phyloP scores from a whole-genome alignment of 2,113 vertebrate genomes.

The Orientallactaga bullata region DNA sequence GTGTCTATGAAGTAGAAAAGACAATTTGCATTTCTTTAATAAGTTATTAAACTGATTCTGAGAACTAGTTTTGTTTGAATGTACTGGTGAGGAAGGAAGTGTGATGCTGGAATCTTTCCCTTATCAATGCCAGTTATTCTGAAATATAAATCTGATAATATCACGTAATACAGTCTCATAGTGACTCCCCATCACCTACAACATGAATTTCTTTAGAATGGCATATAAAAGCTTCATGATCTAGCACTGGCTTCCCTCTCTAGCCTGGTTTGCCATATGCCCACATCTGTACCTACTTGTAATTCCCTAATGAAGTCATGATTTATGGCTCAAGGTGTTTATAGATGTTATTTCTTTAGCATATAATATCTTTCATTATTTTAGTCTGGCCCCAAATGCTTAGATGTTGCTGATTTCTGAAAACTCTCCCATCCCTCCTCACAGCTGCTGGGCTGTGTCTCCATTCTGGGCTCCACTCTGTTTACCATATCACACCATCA shows the following conservation, averaged over 20 bases:
- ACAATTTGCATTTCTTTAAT: neutral
- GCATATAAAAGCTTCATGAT: neutral
- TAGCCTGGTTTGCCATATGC: neutral
- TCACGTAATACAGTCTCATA: neutral
- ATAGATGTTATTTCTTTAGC: neutral
- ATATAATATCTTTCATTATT: neutral
- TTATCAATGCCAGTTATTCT: neutral
- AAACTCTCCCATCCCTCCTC: neutral
- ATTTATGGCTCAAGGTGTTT: neutral
- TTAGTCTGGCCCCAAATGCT: neutral
- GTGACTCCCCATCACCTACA: neutral
- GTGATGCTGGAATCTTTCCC: neutral
- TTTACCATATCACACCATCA: neutral
- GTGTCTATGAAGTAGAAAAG: neutral
- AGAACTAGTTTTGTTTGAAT: slow-evolving; percentile 20
- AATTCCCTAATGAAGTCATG: neutral
- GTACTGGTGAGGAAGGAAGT: neutral
- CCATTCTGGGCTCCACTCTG: neutral
- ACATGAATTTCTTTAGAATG: neutral
- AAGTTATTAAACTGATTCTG: neutral
- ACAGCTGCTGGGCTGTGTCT: neutral
- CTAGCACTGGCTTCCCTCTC: neutral
- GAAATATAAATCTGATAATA: neutral
- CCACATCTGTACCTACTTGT: too few species aligned
- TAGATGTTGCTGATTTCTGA: neutral